phyloP scores from a whole-genome alignment of 2,797 vertebrate genomes.

The Anguilla megastoma region DNA sequence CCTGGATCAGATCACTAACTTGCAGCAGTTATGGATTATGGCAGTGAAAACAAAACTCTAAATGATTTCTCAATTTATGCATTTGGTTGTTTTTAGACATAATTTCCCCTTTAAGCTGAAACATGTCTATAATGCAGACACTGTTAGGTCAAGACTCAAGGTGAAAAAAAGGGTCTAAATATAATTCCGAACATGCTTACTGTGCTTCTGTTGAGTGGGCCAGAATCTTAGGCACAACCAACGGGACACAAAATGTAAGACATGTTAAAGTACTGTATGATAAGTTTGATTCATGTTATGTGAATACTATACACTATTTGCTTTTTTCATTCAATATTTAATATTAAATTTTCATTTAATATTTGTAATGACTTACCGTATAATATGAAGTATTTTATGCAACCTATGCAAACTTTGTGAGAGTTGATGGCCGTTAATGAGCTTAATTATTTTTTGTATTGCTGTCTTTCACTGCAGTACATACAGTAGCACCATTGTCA shows the following conservation, averaged over 20 bases:
- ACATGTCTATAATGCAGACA: background rate
- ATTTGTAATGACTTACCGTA: background rate
- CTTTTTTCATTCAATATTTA: background rate
- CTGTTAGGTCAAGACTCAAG: background rate
- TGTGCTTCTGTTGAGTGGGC: background rate
- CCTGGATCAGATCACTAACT: slow-evolving; percentile 64
- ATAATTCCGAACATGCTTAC: background rate
- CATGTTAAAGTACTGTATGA: background rate
- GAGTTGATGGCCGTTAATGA: background rate
- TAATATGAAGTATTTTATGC: background rate
- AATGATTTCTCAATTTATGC: slow-evolving; percentile 5
- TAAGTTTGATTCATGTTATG: background rate
- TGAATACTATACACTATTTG: background rate
- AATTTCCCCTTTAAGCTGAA: background rate
- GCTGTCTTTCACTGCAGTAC: background rate
- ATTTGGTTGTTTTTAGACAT: background rate
- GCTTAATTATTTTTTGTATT: background rate
- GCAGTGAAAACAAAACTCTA: slow-evolving; percentile 51
- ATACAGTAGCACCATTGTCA: background rate
- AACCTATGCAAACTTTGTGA: background rate
- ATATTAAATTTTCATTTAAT: background rate
- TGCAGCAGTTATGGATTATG: slow-evolving; percentile 68
- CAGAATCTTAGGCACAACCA: background rate
- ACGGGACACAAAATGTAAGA: background rate
- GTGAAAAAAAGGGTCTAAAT: slow-evolving; percentile 5